Evolutionary conservation across 2,797 vertebrate species (phyloP).

Genomic region (Chelonia mydas): DNA sequence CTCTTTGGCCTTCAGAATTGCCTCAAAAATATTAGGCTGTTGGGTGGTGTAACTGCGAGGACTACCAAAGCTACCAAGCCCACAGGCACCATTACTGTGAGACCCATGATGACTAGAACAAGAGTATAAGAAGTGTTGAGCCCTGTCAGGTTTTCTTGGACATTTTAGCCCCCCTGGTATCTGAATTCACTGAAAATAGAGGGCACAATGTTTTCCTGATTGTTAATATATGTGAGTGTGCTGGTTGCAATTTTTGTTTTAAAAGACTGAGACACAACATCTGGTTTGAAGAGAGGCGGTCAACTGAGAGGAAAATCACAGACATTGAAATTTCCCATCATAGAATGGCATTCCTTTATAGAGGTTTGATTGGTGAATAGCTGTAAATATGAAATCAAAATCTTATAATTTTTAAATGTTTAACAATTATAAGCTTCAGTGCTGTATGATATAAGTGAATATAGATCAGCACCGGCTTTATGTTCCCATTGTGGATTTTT

Average conservation of each 20-base stretch:
- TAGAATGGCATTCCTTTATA: not conserved
- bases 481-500: not conserved
- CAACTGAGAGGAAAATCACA: not conserved
- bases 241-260: not conserved
- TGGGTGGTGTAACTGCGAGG: not conserved
- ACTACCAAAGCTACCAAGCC: not conserved
- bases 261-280: not conserved
- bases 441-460: not conserved
- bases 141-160: not conserved
- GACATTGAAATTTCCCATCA: not conserved
- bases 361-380: not conserved
- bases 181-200: not conserved
- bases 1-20: not conserved
- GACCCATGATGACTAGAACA: not conserved
- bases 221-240: fast-evolving
- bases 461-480: not conserved
- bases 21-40: not conserved
- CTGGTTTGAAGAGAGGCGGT: not conserved
- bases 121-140: not conserved
- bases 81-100: not conserved
- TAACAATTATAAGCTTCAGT: not conserved
- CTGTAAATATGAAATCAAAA: not conserved
- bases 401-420: not conserved
- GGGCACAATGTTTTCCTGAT: not conserved
- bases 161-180: not conserved